phyloP scores from a whole-genome alignment of 2,888 invertebrate genomes.

The Sycophila texana region DNA sequence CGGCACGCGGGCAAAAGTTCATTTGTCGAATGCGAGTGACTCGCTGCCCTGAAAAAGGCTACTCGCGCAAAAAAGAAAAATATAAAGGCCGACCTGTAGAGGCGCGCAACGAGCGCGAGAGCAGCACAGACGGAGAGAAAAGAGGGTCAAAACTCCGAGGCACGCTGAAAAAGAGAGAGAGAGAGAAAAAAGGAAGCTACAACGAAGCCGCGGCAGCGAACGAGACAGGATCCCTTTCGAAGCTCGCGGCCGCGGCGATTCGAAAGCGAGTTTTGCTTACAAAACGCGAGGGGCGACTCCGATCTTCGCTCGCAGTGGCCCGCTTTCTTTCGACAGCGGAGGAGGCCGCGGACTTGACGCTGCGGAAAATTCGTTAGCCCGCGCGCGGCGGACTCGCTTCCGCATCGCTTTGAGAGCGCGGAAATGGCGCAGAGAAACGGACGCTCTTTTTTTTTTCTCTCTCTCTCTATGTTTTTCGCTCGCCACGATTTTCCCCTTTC shows the following conservation, averaged over 20 bases:
- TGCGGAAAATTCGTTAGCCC: constrained; percentile 47
- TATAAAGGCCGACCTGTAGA: neutral
- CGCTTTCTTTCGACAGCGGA: too few relatives aligned
- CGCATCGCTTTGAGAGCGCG: constrained; percentile 12
- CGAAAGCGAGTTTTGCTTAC: too few relatives aligned
- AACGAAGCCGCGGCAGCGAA: too few relatives aligned
- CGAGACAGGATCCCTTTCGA: neutral
- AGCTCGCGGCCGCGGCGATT: neutral
- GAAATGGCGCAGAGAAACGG: constrained; percentile 1
- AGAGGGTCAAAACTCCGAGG: too few relatives aligned
- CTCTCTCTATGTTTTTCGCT: neutral
- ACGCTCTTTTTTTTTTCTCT: neutral
- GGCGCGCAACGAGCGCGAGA: neutral
- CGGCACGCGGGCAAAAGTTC: constrained; percentile 16
- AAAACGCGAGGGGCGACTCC: too few relatives aligned
- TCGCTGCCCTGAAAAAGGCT: neutral
- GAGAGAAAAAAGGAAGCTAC: too few relatives aligned
- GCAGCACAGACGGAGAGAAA: too few relatives aligned
- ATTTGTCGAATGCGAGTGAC: constrained; percentile 16
- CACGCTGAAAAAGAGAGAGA: too few relatives aligned
- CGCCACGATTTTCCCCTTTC: neutral
- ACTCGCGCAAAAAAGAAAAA: neutral
- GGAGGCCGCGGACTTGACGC: constrained; percentile 19
- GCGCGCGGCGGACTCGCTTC: constrained; percentile 3
- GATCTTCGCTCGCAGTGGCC: too few relatives aligned